Percentiles rank a stretch among this genome's conserved stretches.
Evolutionary conservation across 2,113 vertebrate genomes (phyloP).

Genomic region (Climacteris rufus): DNA sequence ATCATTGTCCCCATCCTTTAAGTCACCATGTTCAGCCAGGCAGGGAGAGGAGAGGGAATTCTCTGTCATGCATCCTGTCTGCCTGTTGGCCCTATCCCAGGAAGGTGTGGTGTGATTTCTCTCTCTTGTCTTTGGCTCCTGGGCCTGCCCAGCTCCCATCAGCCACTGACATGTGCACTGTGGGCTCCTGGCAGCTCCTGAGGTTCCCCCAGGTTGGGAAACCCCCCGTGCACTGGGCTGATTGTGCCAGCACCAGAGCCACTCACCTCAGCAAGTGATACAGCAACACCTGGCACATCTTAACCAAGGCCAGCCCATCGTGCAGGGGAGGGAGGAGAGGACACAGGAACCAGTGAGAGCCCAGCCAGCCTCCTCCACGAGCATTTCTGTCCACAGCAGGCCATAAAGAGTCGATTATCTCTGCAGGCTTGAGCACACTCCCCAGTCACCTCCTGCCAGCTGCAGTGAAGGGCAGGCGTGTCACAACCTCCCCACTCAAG

Average conservation of each 20-base stretch:
- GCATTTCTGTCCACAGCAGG: neutral
- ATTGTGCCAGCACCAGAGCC: neutral
- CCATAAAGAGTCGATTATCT: neutral
- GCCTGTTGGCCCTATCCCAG: neutral
- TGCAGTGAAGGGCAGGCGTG: neutral
- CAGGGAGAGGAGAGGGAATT: neutral
- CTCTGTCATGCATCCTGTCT: neutral
- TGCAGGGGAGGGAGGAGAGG: neutral
- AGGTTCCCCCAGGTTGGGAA: neutral
- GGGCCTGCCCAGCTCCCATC: neutral
- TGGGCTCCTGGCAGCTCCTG: neutral
- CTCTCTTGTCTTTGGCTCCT: neutral
- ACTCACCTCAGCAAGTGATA: neutral
- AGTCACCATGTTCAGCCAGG: neutral
- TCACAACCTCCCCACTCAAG: neutral
- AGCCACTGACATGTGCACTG: neutral
- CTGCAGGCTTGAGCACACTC: neutral
- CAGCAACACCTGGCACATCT: neutral
- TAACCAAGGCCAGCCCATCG: neutral
- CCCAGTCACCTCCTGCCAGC: neutral
- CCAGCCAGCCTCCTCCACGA: neutral
- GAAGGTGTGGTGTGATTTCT: neutral
- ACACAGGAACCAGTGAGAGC: neutral
- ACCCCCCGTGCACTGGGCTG: neutral
- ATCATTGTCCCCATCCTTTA: neutral